Evolutionary conservation across 1,140 invertebrate genomes (phyloP).

Genomic region (Meloidogyne hapla): DNA sequence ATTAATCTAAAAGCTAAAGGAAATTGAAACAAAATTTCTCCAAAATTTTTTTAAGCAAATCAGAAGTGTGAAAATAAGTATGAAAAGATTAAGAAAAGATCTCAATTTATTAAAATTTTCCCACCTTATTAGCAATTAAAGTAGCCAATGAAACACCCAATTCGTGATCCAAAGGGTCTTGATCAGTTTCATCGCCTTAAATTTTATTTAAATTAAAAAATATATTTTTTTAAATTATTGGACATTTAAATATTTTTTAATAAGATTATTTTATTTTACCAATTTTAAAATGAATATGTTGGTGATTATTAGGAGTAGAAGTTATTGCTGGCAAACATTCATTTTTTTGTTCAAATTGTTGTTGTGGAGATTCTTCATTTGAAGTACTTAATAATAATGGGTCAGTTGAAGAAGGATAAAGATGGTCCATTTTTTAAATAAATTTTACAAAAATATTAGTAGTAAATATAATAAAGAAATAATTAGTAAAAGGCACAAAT

Average conservation of each 20-base stretch:
- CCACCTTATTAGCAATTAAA: slow-evolving; percentile 6
- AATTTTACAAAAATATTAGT: too few relatives aligned
- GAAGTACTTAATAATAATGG: slow-evolving; percentile 5
- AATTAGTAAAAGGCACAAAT: too few relatives aligned
- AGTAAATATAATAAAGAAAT: too few relatives aligned
- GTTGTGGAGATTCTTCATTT: neutral
- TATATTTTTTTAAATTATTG: too few relatives aligned
- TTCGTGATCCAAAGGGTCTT: neutral
- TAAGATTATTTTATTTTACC: neutral
- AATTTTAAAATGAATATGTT: neutral
- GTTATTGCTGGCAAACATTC: neutral
- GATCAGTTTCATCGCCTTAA: neutral
- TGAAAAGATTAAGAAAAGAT: too few relatives aligned
- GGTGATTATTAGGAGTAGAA: neutral
- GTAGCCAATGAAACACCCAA: neutral
- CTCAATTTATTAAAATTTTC: neutral
- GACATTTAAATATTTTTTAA: too few relatives aligned
- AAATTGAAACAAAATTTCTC: too few relatives aligned
- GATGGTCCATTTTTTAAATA: neutral
- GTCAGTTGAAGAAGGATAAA: slow-evolving; percentile 5
- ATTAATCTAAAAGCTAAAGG: too few relatives aligned
- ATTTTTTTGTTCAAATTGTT: neutral
- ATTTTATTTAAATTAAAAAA: neutral
- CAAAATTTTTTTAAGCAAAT: too few relatives aligned
- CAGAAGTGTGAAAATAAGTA: too few relatives aligned